Percentiles rank a stretch among this genome's conserved stretches.
Evolutionary conservation across 1,140 invertebrate genomes (phyloP).

Genomic region (Steinernema feltiae): DNA sequence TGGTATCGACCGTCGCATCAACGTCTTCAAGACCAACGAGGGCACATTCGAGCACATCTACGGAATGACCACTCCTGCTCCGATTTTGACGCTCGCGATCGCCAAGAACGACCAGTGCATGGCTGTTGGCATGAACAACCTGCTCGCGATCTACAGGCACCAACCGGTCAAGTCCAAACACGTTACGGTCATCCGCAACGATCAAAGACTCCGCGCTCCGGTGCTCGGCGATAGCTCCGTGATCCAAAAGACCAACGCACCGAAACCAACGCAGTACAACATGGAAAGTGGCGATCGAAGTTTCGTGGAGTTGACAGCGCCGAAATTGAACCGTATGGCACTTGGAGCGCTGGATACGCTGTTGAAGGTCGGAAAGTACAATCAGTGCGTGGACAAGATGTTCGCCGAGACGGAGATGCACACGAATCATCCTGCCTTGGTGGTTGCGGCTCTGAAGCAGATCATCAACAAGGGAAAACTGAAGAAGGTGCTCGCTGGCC

Average conservation of each 20-base stretch:
- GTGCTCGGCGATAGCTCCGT: conserved; percentile 6
- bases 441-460: conserved; percentile 6
- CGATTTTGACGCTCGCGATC: conserved; percentile 76
- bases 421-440: not conserved
- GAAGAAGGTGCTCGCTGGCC: not conserved
- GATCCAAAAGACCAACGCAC: not conserved
- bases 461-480: conserved; percentile 1
- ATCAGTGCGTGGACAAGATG: not conserved
- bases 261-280: not conserved
- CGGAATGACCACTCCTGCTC: conserved; percentile 80
- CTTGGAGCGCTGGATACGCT: conserved; percentile 3
- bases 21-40: conserved; percentile 75
- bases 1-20: conserved; percentile 82
- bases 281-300: conserved; percentile 12
- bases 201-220: not conserved
- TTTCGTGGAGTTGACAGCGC: conserved; percentile 13
- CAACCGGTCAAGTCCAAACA: conserved; percentile 59
- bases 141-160: conserved; percentile 76
- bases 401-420: not conserved
- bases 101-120: conserved; percentile 74
- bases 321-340: conserved; percentile 20
- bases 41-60: conserved; percentile 78
- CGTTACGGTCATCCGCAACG: conserved; percentile 21
- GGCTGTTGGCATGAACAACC: conserved; percentile 75
- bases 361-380: not conserved